A percentile compares a stretch with the other conserved stretches of the same genome.
phyloP scores from a whole-genome alignment of 2,113 vertebrate species.

The Buteo buteo region DNA sequence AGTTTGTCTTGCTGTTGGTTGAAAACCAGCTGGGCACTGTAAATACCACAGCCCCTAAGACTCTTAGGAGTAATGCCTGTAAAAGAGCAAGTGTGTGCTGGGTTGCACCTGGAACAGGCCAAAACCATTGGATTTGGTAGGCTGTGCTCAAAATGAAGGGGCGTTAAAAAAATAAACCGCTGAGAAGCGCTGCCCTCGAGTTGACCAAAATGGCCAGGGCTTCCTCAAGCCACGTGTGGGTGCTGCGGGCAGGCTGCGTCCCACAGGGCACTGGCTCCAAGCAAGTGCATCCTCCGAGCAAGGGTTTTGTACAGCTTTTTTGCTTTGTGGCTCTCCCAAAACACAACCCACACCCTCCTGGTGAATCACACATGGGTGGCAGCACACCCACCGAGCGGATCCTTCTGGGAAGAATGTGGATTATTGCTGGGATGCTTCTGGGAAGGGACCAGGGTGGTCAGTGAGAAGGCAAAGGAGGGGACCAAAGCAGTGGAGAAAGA shows the following conservation, averaged over 20 bases:
- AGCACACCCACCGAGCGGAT: rapidly evolving
- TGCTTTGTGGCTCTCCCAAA: not conserved
- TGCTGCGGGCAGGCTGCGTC: not conserved
- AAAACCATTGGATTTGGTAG: not conserved
- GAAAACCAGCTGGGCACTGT: not conserved
- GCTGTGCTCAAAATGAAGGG: not conserved
- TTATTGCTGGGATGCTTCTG: not conserved
- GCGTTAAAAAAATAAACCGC: not conserved
- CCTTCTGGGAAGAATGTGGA: not conserved
- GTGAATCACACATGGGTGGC: not conserved
- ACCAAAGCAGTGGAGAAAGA: not conserved
- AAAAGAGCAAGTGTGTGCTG: not conserved
- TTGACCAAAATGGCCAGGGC: not conserved
- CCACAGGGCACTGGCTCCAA: rapidly evolving
- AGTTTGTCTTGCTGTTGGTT: not conserved
- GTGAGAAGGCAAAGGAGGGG: not conserved
- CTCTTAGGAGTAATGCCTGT: not conserved
- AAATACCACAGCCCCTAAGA: not conserved
- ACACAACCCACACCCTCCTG: not conserved
- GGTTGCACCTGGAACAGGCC: not conserved
- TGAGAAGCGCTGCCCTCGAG: not conserved
- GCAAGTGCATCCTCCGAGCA: not conserved
- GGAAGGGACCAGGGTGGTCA: not conserved
- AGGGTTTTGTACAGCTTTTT: rapidly evolving
- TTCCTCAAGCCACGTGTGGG: not conserved